Evolutionary conservation across 2,797 vertebrate genomes (phyloP).

Genomic region (Acrocephalus scirpaceus): DNA sequence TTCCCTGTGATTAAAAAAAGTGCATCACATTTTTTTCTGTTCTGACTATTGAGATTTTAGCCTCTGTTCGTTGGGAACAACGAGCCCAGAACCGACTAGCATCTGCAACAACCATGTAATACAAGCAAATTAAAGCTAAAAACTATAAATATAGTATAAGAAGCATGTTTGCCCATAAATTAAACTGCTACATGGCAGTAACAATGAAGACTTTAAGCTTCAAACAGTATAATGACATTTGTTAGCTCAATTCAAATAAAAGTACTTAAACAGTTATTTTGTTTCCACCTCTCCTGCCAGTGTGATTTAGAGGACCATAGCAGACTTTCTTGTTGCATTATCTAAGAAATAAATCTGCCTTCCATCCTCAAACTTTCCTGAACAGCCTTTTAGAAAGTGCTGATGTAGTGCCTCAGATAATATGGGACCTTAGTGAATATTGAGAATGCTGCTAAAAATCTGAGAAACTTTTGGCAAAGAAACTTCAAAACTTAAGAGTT

Average conservation of each 20-base stretch:
- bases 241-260: not conserved
- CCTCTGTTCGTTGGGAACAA: not conserved
- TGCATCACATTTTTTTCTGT: not conserved
- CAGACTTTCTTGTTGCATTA: not conserved
- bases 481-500: not conserved
- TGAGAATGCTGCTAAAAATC: not conserved
- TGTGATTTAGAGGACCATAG: not conserved
- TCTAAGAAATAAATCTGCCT: not conserved
- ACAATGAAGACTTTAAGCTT: not conserved
- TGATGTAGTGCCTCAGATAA: not conserved
- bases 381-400: not conserved
- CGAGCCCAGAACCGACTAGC: rapidly evolving
- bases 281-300: not conserved
- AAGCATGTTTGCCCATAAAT: not conserved
- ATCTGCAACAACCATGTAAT: not conserved
- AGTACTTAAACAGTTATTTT: not conserved
- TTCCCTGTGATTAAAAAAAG: not conserved
- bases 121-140: not conserved
- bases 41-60: not conserved
- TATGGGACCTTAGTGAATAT: not conserved
- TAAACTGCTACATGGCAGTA: not conserved
- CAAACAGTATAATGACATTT: not conserved
- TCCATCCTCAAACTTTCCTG: not conserved
- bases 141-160: not conserved
- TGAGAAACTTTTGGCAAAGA: not conserved